phyloP scores from a whole-genome alignment of 2,797 vertebrate genomes.

The Phataginus tricuspis region DNA sequence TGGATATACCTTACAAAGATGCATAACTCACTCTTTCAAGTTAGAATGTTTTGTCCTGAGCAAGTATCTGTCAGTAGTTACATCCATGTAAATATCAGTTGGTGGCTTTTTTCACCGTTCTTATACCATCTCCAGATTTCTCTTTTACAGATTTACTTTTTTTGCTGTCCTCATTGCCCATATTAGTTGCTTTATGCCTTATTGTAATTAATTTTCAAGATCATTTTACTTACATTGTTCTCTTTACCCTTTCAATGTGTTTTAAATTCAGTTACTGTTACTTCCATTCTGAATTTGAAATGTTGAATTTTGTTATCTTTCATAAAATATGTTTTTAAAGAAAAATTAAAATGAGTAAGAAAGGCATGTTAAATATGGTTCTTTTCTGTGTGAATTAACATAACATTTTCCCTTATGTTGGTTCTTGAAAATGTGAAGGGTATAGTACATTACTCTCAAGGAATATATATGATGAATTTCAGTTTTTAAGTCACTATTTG shows the following conservation, averaged over 20 bases:
- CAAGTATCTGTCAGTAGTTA: conserved; percentile 72
- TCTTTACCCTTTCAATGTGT: conserved; percentile 50
- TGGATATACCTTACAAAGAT: not conserved
- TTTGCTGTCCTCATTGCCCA: conserved; percentile 73
- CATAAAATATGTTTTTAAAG: conserved; percentile 37
- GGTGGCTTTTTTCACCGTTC: conserved; percentile 72
- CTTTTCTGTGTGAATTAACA: conserved; percentile 39
- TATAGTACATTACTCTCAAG: conserved; percentile 2
- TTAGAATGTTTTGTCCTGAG: conserved; percentile 62
- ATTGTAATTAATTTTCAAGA: conserved; percentile 61
- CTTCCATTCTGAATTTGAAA: conserved; percentile 44
- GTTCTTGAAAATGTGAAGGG: conserved; percentile 50
- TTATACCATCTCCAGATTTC: conserved; percentile 66
- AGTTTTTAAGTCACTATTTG: conserved; percentile 27
- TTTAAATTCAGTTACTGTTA: conserved; percentile 63
- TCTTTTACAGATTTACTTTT: conserved; percentile 74
- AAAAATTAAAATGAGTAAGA: conserved; percentile 58
- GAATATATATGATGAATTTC: not conserved
- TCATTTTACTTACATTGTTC: conserved; percentile 68
- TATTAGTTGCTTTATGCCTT: conserved; percentile 78
- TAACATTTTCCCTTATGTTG: conserved; percentile 4
- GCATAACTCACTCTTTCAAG: conserved; percentile 51
- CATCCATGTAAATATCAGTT: conserved; percentile 66
- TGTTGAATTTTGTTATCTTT: not conserved
- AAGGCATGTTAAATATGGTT: conserved; percentile 52